Evolutionary conservation across 2,113 vertebrate species (phyloP).

Genomic region (Numida meleagris): DNA sequence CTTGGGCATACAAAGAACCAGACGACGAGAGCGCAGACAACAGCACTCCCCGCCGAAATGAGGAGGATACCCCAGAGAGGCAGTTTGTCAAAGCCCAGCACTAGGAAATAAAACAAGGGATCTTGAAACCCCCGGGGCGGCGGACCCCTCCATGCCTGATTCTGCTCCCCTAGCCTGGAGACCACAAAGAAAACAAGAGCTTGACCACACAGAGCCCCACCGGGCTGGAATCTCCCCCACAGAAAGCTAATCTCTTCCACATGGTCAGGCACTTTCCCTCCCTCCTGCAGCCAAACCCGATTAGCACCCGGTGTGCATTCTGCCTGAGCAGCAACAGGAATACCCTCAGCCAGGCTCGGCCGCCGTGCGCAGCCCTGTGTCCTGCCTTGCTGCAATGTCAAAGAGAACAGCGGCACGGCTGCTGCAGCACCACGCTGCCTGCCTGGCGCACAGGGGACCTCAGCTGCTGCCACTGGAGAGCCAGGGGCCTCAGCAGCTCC

Average conservation of each 20-base stretch:
- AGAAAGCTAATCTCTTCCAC: background rate
- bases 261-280: background rate
- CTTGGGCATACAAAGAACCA: constrained; percentile 94
- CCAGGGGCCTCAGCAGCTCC: background rate
- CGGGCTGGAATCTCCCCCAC: background rate
- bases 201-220: background rate
- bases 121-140: constrained; percentile 76
- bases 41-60: constrained; percentile 86
- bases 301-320: background rate
- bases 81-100: constrained; percentile 92
- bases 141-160: background rate
- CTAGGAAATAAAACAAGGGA: constrained; percentile 83
- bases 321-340: background rate
- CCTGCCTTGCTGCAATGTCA: constrained; percentile 50
- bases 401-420: background rate
- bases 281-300: background rate
- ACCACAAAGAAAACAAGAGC: rapidly evolving
- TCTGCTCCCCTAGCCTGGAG: background rate
- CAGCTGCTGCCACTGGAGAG: background rate
- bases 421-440: background rate
- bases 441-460: rapidly evolving
- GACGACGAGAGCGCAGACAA: constrained; percentile 87
- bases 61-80: constrained; percentile 92
- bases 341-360: too few relatives aligned
- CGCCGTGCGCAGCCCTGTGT: background rate